Evolutionary conservation across 2,888 invertebrate species (phyloP), one percentile per base, ranked within the genome.

Genomic region (Tipula confusa): DNA sequence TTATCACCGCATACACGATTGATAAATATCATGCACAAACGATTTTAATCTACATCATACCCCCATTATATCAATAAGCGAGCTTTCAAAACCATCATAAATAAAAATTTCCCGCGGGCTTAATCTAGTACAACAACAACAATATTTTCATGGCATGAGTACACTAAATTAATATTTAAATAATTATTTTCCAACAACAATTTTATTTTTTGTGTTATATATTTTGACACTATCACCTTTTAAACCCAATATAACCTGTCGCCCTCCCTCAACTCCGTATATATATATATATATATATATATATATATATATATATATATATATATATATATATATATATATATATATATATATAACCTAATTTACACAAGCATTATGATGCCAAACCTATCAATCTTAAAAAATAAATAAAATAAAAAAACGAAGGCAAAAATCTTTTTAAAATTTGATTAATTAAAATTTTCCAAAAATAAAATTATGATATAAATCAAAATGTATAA

Each of bases 171-270:
- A 64, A 64, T 64, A 64, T 64, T 64, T 64, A 64, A 64, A 64
- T 64, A 64, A 64, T 24, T 64, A 64, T 64, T 64, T 64, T 64
- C 24, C 64, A 24, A 64, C 64, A 64, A 64, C 64, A 64, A 64
- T 64, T n/a, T 24, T 64, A 24, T 15, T 15, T 43, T 24, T 43
- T 43, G 15, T 31, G 15, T 11, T 38, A 43, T 64, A 24, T 24
- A 64, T 64, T 64, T 64, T 64, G 64, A 64, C 64, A 64, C 64
- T 64, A 64, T 64, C 64, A 64, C 64, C 64, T 64, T 64, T 64
- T 64, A 64, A 64, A 64, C 24, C 64, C 24, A n/a, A n/a, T n/a
- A n/a, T 64, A 64, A 64, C 24, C 64, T n/a, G n/a, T n/a, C n/a
- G n/a, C n/a, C 64, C 64, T 9, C 64, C 6, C 31, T n/a, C n/a